Conservation (phyloP, 2,888 invertebrate species). For the Coelopa pilipes region DNA sequence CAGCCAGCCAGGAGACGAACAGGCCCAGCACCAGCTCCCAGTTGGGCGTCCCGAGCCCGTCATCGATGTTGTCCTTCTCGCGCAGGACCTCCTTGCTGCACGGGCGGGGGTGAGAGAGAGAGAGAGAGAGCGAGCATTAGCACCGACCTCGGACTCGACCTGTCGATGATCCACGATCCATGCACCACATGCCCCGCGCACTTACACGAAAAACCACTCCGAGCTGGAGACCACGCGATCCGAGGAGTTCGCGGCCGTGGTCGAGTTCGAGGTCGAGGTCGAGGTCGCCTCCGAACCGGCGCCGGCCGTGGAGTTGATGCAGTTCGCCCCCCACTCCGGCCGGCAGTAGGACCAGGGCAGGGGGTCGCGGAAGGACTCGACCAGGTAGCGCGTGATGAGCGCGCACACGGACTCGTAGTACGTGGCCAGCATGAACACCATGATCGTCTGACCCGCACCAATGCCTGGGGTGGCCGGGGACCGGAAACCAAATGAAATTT, state of each 20-base stretch:
- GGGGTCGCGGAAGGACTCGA: conserved; percentile 72
- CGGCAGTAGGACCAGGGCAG: conserved; percentile 75
- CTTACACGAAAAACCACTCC: conserved; percentile 71
- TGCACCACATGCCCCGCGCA: conserved; percentile 37
- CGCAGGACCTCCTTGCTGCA: conserved; percentile 69
- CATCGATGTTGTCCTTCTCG: conserved; percentile 67
- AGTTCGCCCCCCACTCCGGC: conserved; percentile 68
- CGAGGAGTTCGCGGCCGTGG: not conserved
- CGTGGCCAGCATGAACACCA: conserved; percentile 70
- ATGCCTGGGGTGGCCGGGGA: conserved; percentile 68
- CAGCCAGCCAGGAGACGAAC: conserved; percentile 68
- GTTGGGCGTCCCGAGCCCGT: conserved; percentile 71
- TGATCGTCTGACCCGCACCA: conserved; percentile 70
- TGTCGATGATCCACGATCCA: not conserved
- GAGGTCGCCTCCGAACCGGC: not conserved
- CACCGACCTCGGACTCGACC: too few species aligned
- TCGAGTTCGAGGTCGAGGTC: not conserved
- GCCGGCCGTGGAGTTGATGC: conserved; percentile 55
- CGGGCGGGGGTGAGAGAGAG: not conserved
- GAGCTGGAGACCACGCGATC: conserved; percentile 58
- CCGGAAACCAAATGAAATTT: conserved; percentile 40
- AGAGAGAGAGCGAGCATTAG: not conserved
- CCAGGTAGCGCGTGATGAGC: conserved; percentile 72
- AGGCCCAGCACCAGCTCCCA: conserved; percentile 69
- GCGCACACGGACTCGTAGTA: conserved; percentile 73